Percentiles rank a stretch among this genome's conserved stretches.
phyloP scores from a whole-genome alignment of 2,113 vertebrate species.

The Chinchilla lanigera region DNA sequence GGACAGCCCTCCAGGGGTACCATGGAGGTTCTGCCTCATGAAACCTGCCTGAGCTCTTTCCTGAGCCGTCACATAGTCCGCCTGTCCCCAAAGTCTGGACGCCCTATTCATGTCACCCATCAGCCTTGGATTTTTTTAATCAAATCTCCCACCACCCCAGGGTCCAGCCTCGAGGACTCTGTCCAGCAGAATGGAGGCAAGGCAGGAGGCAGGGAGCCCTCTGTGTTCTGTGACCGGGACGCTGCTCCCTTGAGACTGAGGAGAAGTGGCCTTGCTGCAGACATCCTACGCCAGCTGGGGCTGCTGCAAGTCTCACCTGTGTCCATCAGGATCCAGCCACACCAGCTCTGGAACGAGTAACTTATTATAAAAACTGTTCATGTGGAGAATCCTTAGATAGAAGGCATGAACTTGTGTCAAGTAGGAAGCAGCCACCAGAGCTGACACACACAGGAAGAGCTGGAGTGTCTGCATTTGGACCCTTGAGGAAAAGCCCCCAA shows the following conservation, averaged over 20 bases:
- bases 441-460: background rate
- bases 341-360: background rate
- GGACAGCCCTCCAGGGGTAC: background rate
- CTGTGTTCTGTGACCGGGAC: background rate
- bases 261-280: background rate
- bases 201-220: background rate
- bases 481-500: background rate
- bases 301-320: background rate
- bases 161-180: background rate
- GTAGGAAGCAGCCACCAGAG: background rate
- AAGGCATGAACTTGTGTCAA: background rate
- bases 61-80: background rate
- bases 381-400: background rate
- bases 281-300: background rate
- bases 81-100: background rate
- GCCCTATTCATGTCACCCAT: no score
- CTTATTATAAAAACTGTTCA: background rate
- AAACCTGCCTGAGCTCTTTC: background rate
- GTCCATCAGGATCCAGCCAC: background rate
- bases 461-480: background rate
- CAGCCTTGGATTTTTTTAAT: background rate
- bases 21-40: background rate
- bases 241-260: background rate
- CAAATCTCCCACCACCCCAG: background rate
- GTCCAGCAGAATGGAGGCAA: background rate